Evolutionary conservation across 1,140 invertebrate species (phyloP).

Genomic region (Nephotettix cincticeps): DNA sequence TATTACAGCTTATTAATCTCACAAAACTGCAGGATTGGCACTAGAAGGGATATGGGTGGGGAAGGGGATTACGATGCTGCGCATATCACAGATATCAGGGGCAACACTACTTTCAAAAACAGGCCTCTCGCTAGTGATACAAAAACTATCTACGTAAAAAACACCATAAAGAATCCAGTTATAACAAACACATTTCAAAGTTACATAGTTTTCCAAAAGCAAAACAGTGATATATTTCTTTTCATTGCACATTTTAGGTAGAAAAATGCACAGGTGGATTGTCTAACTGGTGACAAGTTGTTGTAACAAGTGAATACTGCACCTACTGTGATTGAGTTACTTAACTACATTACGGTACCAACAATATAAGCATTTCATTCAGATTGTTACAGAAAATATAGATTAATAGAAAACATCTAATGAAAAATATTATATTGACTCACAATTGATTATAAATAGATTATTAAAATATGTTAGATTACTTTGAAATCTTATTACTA

Average conservation of each 20-base stretch:
- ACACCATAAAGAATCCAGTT: constrained; percentile 4
- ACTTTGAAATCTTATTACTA: too few relatives aligned
- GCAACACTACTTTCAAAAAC: neutral
- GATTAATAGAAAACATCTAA: too few relatives aligned
- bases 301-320: neutral
- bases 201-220: constrained; percentile 13
- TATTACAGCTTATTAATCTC: too few relatives aligned
- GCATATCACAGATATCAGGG: constrained; percentile 8
- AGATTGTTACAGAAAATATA: too few relatives aligned
- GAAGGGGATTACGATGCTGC: too few relatives aligned
- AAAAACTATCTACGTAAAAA: constrained; percentile 6
- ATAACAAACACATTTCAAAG: neutral
- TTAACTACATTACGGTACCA: neutral
- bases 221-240: neutral
- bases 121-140: neutral
- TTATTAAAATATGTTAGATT: too few relatives aligned
- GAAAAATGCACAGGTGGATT: neutral
- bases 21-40: too few relatives aligned
- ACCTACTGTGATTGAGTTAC: neutral
- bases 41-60: too few relatives aligned
- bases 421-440: too few relatives aligned
- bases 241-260: neutral
- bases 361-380: too few relatives aligned
- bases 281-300: neutral
- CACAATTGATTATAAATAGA: too few relatives aligned